These are phyloP conservation scores for Heliconius aoede DNA, from an alignment of 2,888 invertebrate genomes.

Conservation along the genomic window DNA sequence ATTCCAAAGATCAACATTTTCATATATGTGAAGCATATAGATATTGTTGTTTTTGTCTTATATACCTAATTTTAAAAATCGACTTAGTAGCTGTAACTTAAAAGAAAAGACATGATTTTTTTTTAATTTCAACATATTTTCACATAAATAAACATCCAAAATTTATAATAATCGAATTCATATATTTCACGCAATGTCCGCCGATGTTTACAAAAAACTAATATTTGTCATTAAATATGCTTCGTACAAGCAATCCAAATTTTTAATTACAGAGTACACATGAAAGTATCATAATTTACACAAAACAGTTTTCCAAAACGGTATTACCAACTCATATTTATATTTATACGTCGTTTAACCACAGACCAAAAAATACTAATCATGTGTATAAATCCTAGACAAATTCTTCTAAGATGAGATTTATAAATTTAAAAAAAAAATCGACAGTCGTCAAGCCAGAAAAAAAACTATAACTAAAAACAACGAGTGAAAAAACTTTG, in stretches of 20 bases:
- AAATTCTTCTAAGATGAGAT: conserved; percentile 31
- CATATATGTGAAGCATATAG: neutral
- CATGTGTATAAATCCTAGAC: conserved; percentile 36
- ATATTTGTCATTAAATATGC: conserved; percentile 43
- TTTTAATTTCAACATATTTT: neutral
- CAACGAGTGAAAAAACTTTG: conserved; percentile 67
- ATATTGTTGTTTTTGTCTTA: neutral
- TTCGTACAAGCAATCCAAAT: conserved; percentile 37
- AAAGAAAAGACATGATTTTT: neutral
- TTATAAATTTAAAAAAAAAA: conserved; percentile 52
- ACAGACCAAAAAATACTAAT: conserved; percentile 30
- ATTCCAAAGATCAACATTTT: neutral
- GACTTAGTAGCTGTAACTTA: neutral
- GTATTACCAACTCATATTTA: conserved; percentile 14
- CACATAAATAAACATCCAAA: neutral
- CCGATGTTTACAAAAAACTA: conserved; percentile 31
- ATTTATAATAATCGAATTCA: neutral
- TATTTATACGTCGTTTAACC: conserved; percentile 14
- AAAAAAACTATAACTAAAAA: conserved; percentile 64
- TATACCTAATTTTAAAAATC: neutral
- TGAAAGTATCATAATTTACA: conserved; percentile 33
- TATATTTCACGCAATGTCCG: conserved; percentile 41
- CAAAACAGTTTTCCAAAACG: conserved; percentile 18
- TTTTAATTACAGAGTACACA: conserved; percentile 38
- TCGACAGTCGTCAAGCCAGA: conserved; percentile 56